phyloP scores from a whole-genome alignment of 2,113 vertebrate species.

The Silurus asotus region DNA sequence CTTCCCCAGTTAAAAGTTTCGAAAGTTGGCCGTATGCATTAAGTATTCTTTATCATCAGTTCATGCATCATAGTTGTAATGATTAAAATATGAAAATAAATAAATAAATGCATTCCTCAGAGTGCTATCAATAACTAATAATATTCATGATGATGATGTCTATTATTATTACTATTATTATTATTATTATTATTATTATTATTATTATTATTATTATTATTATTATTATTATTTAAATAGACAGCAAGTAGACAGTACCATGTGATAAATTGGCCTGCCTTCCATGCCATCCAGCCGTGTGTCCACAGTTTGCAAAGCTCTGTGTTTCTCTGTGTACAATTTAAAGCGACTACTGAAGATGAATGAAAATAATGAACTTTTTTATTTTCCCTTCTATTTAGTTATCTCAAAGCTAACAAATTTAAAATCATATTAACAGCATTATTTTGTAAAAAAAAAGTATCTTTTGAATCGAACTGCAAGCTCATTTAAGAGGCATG shows the following conservation, averaged over 20 bases:
- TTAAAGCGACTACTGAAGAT: background rate
- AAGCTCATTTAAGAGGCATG: background rate
- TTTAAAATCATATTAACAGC: background rate
- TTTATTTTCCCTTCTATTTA: background rate
- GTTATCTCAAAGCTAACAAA: background rate
- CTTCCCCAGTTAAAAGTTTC: background rate
- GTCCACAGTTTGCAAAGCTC: background rate
- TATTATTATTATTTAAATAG: too few species aligned
- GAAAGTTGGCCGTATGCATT: background rate
- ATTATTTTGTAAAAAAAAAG: background rate
- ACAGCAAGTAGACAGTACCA: background rate
- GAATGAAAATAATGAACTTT: background rate
- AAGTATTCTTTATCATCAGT: background rate
- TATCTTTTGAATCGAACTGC: background rate
- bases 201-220: background rate
- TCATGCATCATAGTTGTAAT: background rate
- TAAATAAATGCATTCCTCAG: background rate
- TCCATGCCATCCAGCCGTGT: background rate
- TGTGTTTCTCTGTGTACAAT: background rate
- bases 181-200: background rate
- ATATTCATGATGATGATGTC: too few species aligned
- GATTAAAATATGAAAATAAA: too few species aligned
- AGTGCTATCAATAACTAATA: background rate
- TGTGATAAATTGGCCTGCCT: background rate
- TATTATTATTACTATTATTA: background rate